Evolutionary conservation across 2,888 invertebrate genomes (phyloP), one percentile per base, ranked within the genome.

Genomic region (Sphaerophoria taeniata): DNA sequence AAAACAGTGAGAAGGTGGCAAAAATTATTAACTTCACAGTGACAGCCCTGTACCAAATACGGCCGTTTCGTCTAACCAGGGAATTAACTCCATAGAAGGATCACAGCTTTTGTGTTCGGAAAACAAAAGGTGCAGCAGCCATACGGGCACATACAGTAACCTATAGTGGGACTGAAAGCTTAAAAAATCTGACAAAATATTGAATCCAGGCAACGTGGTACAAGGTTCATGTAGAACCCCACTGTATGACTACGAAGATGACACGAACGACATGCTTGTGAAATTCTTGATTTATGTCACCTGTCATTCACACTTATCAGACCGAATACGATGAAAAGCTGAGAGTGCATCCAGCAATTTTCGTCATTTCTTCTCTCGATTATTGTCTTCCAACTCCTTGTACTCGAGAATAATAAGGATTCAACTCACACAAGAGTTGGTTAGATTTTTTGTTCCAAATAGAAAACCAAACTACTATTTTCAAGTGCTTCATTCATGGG

Each of bases 281-380:
- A 56, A 73, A 77, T 47, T 47, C 74, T 53, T 39, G 51, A 65
- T 78, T 74, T 74, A 70, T 70, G 70, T 43, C 65, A 71, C 36
- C 55, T 71, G 33, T 12, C n/a, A 34, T 56, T 56, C 34, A 47
- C 24, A 34, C 12, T 2, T 6, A 31, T 14, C 49, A 36, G n/a
- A n/a, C 16, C 31, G 39, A 56, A 31, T 9, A 9, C 51, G 53
- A 65, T 75, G 34, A 39, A 67, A 53, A 53, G 34, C 43, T 60
- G 24, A 24, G 24, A 24, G 24, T 24, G 24, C 24, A 69, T 63
- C 78, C 63, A 53, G 74, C 31, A 49, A 12, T 45, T 33, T 36
- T 65, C 65, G 47, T 43, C 49, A 14, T 36, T 47, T 14, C n/a
- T 3, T 24, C 12, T 24, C 36, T 24, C 51, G 4, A n/a, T 16